A percentile compares a stretch with the other conserved stretches of the same genome.
Evolutionary conservation across 2,113 vertebrate genomes (phyloP).

Genomic region (Melanostigma gelatinosum): DNA sequence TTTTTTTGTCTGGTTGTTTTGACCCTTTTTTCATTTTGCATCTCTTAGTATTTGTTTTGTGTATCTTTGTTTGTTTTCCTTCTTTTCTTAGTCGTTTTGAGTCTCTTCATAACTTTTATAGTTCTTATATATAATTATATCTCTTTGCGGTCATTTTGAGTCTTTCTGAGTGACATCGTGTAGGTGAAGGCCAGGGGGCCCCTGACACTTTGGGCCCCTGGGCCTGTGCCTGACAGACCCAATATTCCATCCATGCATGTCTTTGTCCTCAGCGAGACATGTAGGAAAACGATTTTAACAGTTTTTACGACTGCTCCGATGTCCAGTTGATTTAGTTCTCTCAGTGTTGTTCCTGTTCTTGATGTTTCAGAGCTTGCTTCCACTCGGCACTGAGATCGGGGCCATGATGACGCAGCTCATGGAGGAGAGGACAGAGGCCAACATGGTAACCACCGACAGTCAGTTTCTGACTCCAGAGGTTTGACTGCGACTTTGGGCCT

Average conservation of each 20-base stretch:
- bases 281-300: background rate
- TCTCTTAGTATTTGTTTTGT: background rate
- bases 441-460: conserved; percentile 82
- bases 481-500: no score
- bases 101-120: background rate
- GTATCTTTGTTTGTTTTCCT: background rate
- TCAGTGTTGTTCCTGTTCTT: conserved; percentile 6
- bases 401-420: conserved; percentile 83
- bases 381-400: conserved; percentile 66
- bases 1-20: background rate
- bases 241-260: background rate
- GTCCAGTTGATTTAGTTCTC: background rate
- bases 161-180: background rate
- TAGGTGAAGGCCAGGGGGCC: background rate
- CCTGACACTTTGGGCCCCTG: background rate
- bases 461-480: background rate
- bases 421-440: conserved; percentile 85
- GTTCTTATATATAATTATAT: background rate
- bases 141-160: no score
- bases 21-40: background rate
- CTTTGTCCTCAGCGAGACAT: background rate
- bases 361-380: conserved; percentile 70
- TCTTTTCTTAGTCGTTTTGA: background rate
- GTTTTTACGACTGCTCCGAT: background rate
- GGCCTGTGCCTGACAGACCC: background rate